A percentile compares a stretch with the other conserved stretches of the same genome.
These are phyloP conservation scores for Chymomyza costata DNA, from an alignment of 1,140 invertebrate species.

Conservation along the genomic window DNA sequence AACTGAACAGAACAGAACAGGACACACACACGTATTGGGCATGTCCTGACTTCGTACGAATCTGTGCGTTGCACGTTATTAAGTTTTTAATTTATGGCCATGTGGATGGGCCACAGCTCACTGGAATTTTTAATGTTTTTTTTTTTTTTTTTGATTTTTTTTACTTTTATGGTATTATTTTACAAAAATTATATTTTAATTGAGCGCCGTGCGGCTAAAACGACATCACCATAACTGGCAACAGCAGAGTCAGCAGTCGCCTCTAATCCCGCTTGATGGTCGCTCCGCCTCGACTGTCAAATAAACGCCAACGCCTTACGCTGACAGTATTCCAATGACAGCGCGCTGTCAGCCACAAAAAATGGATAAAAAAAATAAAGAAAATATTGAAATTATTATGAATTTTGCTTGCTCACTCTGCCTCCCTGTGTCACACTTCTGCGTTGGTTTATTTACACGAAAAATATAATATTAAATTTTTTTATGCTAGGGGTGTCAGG, in stretches of 20 bases:
- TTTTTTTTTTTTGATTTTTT: conserved; percentile 8
- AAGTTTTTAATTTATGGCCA: conserved; percentile 73
- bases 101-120: conserved; percentile 44
- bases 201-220: conserved; percentile 43
- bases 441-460: not conserved
- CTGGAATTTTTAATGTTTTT: not conserved
- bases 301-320: conserved; percentile 41
- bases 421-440: not conserved
- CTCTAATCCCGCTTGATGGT: conserved; percentile 16
- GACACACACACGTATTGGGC: conserved; percentile 58
- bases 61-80: conserved; percentile 60
- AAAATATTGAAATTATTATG: conserved; percentile 71
- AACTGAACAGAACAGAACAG: conserved; percentile 31
- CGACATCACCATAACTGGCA: no score
- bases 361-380: no score
- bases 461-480: conserved; percentile 56
- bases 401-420: conserved; percentile 21
- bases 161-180: conserved; percentile 33
- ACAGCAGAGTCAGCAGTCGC: not conserved
- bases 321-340: conserved; percentile 53
- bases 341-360: conserved; percentile 33
- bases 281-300: conserved; percentile 49
- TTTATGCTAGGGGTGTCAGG: conserved; percentile 31
- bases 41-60: conserved; percentile 55
- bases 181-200: conserved; percentile 72